Percentiles rank a stretch among this genome's conserved stretches.
phyloP scores from a whole-genome alignment of 2,888 invertebrate species.

The Crepidodera aurea region DNA sequence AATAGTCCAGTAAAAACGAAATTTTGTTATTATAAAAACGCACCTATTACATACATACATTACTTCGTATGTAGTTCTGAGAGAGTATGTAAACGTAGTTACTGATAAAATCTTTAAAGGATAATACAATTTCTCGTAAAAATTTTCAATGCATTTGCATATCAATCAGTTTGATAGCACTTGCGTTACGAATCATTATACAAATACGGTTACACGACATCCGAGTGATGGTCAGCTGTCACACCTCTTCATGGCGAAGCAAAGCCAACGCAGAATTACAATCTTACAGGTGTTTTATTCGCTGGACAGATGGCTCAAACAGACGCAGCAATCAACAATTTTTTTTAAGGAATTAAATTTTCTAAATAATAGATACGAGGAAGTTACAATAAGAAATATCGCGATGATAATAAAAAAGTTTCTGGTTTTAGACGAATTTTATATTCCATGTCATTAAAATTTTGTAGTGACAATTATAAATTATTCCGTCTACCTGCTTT shows the following conservation, averaged over 20 bases:
- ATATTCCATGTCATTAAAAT: no score
- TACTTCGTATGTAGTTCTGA: not conserved
- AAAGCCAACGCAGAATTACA: slow-evolving; percentile 35
- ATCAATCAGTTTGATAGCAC: slow-evolving; percentile 35
- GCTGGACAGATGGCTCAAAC: slow-evolving; percentile 38
- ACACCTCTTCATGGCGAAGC: slow-evolving; percentile 37
- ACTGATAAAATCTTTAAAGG: slow-evolving; percentile 8
- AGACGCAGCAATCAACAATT: not conserved
- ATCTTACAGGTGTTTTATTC: slow-evolving; percentile 43
- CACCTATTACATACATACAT: no score
- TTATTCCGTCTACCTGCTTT: no score
- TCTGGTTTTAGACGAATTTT: no score
- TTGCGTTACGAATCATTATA: slow-evolving; percentile 36
- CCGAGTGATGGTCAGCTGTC: slow-evolving; percentile 40
- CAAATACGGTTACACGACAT: slow-evolving; percentile 38
- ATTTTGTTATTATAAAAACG: no score
- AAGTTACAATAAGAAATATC: no score
- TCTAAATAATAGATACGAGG: no score
- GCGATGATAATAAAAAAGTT: no score
- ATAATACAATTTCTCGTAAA: slow-evolving; percentile 21
- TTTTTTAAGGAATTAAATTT: not conserved
- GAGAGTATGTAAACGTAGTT: not conserved
- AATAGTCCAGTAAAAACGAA: no score
- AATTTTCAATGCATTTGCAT: slow-evolving; percentile 30
- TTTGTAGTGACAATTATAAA: no score